phyloP scores from a whole-genome alignment of 2,888 invertebrate genomes.

The Epinotia brunnichana region DNA sequence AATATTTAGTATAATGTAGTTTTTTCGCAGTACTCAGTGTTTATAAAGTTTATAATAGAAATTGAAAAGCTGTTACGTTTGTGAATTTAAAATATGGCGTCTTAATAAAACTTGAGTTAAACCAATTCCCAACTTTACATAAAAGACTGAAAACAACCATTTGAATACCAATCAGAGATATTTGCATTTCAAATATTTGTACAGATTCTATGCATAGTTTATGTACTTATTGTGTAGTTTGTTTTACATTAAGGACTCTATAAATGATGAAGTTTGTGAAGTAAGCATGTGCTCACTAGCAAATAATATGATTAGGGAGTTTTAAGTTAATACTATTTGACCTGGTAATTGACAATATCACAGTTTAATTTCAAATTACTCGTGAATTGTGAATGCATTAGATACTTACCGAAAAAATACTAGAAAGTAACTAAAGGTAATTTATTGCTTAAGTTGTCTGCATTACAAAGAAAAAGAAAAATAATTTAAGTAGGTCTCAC shows the following conservation, averaged over 20 bases:
- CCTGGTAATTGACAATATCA: not conserved
- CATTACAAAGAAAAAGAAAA: too few species aligned
- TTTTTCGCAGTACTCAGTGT: not conserved
- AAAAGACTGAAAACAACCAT: conserved; percentile 34
- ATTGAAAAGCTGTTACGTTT: not conserved
- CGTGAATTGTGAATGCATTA: not conserved
- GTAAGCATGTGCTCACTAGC: not conserved
- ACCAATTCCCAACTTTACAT: conserved; percentile 34
- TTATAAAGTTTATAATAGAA: not conserved
- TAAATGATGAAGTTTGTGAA: conserved; percentile 13
- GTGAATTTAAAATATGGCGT: conserved; percentile 13
- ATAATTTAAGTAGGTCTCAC: too few species aligned
- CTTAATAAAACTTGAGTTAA: conserved; percentile 30
- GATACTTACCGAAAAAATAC: too few species aligned
- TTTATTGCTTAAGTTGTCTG: too few species aligned
- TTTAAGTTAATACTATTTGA: not conserved
- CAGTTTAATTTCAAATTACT: not conserved
- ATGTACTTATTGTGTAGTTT: not conserved
- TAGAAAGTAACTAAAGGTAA: not conserved
- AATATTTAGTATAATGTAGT: too few species aligned
- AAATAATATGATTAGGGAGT: not conserved
- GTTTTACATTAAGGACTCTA: conserved; percentile 8
- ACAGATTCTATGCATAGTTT: conserved; percentile 27
- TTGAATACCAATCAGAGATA: conserved; percentile 39
- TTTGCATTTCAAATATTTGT: conserved; percentile 29